Base-by-base conservation (phyloP, 2,888 invertebrate genomes). In the Drosophila mimetica region DNA sequence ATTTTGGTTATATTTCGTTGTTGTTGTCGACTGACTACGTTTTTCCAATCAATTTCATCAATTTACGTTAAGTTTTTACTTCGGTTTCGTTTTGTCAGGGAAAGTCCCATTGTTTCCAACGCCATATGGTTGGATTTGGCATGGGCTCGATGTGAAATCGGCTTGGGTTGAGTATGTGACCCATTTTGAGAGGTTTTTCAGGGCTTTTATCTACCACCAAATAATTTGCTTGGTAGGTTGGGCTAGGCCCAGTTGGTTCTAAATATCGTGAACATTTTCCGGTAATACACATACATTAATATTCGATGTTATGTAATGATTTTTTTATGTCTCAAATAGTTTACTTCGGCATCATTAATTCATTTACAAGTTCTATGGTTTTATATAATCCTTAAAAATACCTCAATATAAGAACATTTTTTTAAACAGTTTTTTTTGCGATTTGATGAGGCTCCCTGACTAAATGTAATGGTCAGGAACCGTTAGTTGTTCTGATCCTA, bases 21-120 rank as follows among this genome's bases (percentile, higher is more conserved):
- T 39, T 57, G 36, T 34, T 44, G 47, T 42, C 44, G 28, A 14
- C 30, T 51, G 47, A 66, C 63, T 78, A 76, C 73, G 74, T 79
- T 77, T 71, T 77, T 76, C 79, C 77, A 79, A 72, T 79, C 77
- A 74, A 77, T 77, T 79, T 76, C 64, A 77, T 74, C 61, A 74
- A 76, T 74, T 74, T 61, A 72, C 66, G 74, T 72, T 57, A 58
- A 69, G 61, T 69, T 73, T 71, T 72, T 55, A 44, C 59, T 36
- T 41, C 48, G 28, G 28, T 14, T 53, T 51, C 54, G 28, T 54
- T 71, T 70, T 70, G 39, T 48, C 16, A 39, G 71, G 69, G 69
- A 70, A 70, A 70, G 69, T 71, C 69, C 63, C 63, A 64, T 64
- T 65, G 63, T 61, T 34, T 28, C 14, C 42, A 25, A n/a, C 50